Base-by-base conservation (phyloP, 2,888 invertebrate species). In the Anthophora plumipes region DNA sequence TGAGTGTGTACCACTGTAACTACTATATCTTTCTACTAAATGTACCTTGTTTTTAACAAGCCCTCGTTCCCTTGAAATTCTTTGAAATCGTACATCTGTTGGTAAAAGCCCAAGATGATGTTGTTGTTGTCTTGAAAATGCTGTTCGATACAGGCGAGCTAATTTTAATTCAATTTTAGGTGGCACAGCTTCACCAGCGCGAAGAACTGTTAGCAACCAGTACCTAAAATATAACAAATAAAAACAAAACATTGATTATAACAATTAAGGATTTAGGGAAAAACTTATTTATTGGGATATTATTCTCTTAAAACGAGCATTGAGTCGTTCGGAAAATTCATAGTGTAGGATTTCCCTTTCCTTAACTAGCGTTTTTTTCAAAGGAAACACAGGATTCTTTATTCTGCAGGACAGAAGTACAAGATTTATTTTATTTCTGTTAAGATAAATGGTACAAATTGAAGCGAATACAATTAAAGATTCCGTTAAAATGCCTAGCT, bases 41-140 rank as follows among this genome's bases (percentile, higher is more conserved):
- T 37, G 8, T 75, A 85, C 85, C 79, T 82, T 79, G 54, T 14
- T 83, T 48, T 84, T 81, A 50, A 72, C 7, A 3, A 82, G 68
- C 1, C 61, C 52, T 8, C 77, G 85, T 17, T 85, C 85, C 64
- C 88, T 79, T 0, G 88, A 82, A 31, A 88, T 85, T 80, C 90
- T 89, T 41, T 91, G 87, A 25, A 87, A 79, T 20, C 89, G 89
- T 1, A 90, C 94, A 91, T 86, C 95, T 93, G 91, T 95, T 94
- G 88, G 84, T 37, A 95, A 94, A 77, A 97, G 96, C 11, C 97
- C 97, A 68, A 98, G 94, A 92, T 97, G 97, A 74, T 95, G 95
- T 90, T 97, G 96, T 94, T 97, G 97, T 91, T 97, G 97, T 88
- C 97, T 96, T 80, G 96, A 95, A 92, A 98, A 97, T 11, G 97